A percentile compares a stretch with the other conserved stretches of the same genome.
These are phyloP conservation scores for Boloria selene DNA, from an alignment of 2,888 invertebrate species.

Conservation along the genomic window DNA sequence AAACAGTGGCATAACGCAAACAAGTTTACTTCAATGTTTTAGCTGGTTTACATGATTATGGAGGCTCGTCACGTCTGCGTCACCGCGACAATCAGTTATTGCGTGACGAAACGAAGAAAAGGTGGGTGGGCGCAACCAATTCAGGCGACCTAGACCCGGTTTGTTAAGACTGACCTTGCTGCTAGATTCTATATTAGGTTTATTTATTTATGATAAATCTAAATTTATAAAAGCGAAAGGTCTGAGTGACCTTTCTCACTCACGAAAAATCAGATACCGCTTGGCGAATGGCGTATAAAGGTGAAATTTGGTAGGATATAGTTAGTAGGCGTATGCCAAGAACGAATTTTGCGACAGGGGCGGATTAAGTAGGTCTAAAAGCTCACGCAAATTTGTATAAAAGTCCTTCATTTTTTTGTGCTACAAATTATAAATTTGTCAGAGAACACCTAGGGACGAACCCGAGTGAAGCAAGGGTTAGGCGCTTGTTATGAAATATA, in stretches of 20 bases:
- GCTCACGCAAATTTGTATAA: too few relatives aligned
- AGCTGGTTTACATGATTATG: slow-evolving; percentile 10
- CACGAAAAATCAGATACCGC: background rate
- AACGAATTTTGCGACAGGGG: too few relatives aligned
- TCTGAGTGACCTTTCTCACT: background rate
- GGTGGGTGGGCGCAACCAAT: slow-evolving; percentile 41
- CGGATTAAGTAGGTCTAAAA: background rate
- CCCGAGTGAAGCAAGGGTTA: too few relatives aligned
- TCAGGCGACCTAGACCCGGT: slow-evolving; percentile 46
- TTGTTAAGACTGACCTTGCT: slow-evolving; percentile 35
- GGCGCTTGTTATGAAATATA: too few relatives aligned
- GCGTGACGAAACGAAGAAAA: slow-evolving; percentile 40
- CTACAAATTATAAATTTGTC: too few relatives aligned
- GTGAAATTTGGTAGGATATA: background rate
- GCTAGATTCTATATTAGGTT: slow-evolving; percentile 4
- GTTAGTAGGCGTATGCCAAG: too few relatives aligned
- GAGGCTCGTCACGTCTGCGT: slow-evolving; percentile 33
- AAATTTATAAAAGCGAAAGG: background rate
- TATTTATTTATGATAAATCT: too few relatives aligned
- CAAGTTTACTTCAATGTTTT: slow-evolving; percentile 7
- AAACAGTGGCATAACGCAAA: background rate
- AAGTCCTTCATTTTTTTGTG: too few relatives aligned
- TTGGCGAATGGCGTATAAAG: background rate
- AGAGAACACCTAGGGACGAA: too few relatives aligned
- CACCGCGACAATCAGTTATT: slow-evolving; percentile 31